A percentile compares a stretch with the other conserved stretches of the same genome.
phyloP scores from a whole-genome alignment of 2,888 invertebrate species.

The Mermis nigrescens region DNA sequence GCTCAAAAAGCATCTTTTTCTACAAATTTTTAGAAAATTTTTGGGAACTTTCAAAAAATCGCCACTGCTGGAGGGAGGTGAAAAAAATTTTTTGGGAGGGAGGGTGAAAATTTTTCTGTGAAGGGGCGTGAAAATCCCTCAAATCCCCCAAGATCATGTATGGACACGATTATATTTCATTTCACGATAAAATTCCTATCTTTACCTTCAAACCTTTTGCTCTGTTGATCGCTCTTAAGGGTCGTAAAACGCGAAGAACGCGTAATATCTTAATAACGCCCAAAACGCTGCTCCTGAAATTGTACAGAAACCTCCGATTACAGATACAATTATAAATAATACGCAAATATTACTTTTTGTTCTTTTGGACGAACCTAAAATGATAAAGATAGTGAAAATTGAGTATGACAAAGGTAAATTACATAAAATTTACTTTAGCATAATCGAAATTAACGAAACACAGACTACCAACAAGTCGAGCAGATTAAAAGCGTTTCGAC shows the following conservation, averaged over 20 bases:
- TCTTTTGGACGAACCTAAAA: background rate
- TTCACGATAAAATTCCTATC: background rate
- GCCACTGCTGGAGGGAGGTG: no score
- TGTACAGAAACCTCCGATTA: background rate
- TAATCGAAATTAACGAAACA: conserved; percentile 79
- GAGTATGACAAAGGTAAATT: background rate
- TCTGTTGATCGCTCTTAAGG: conserved; percentile 88
- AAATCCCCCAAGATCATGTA: no score
- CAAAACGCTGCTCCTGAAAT: background rate
- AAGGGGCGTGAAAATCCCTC: no score
- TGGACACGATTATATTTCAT: background rate
- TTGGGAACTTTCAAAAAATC: no score
- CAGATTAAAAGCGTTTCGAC: conserved; percentile 86
- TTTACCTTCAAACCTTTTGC: conserved; percentile 90
- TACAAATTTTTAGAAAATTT: no score
- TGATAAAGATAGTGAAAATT: background rate
- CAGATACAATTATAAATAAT: background rate
- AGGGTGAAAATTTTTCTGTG: background rate
- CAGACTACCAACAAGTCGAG: conserved; percentile 88
- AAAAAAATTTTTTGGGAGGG: background rate
- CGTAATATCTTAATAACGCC: conserved; percentile 81
- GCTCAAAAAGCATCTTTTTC: no score
- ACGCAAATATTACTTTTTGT: background rate
- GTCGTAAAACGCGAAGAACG: conserved; percentile 76
- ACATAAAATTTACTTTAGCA: conserved; percentile 48